phyloP scores from a whole-genome alignment of 1,140 invertebrate species.

The Arctopsyche grandis region DNA sequence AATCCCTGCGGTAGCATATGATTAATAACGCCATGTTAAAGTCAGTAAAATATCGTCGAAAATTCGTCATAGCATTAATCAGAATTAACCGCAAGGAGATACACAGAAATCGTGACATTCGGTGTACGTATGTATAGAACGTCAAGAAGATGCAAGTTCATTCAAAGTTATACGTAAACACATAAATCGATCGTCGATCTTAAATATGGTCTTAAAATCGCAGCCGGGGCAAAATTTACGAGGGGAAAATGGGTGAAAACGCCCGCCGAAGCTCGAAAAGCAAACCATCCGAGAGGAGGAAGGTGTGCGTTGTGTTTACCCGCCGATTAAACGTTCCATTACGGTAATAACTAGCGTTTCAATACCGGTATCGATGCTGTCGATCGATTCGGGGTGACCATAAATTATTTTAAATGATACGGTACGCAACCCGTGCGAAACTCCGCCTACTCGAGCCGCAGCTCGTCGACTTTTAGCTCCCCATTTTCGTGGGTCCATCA shows the following conservation, averaged over 20 bases:
- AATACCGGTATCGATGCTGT: background rate
- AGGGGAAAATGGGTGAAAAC: constrained; percentile 15
- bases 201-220: too few species aligned
- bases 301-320: background rate
- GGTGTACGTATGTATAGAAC: too few species aligned
- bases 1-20: too few species aligned
- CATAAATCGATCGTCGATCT: too few species aligned
- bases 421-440: background rate
- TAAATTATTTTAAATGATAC: constrained; percentile 43
- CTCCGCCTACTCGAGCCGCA: background rate
- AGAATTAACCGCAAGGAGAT: too few species aligned
- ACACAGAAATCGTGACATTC: too few species aligned
- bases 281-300: background rate
- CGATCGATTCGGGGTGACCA: constrained; percentile 14
- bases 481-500: background rate
- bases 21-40: too few species aligned
- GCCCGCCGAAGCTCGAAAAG: background rate
- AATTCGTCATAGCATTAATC: too few species aligned
- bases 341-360: constrained; percentile 26
- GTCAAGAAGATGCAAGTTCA: too few species aligned
- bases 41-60: too few species aligned
- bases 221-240: background rate
- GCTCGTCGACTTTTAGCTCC: background rate
- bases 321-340: constrained; percentile 20
- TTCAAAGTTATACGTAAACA: too few species aligned